Percentiles rank a stretch among this genome's conserved stretches.
Evolutionary conservation across 92 coral and sea anemone species (phyloP).

Genomic region (Phenganax stokvisi): DNA sequence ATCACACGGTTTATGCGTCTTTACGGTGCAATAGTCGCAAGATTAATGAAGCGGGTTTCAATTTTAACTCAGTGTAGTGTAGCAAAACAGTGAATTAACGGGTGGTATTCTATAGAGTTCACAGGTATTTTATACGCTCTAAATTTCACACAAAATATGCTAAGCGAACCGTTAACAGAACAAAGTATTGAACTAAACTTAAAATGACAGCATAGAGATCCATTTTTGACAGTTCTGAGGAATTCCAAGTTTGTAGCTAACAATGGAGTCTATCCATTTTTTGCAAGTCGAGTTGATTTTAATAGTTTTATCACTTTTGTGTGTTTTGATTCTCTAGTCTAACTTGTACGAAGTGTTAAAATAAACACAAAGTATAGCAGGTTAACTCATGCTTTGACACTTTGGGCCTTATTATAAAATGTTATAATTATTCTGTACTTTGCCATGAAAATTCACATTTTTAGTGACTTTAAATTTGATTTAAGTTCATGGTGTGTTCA

Average conservation of each 20-base stretch:
- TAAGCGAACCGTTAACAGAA: background rate
- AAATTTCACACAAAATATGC: conserved; percentile 21
- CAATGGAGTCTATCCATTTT: too few species aligned
- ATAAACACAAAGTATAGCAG: conserved; percentile 3
- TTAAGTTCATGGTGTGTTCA: too few species aligned
- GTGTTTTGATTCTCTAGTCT: too few species aligned
- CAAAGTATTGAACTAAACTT: too few species aligned
- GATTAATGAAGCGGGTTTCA: conserved; percentile 8
- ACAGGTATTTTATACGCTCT: conserved; percentile 25
- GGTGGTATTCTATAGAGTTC: conserved; percentile 20
- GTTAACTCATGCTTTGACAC: background rate
- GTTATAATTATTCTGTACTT: background rate
- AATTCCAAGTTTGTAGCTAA: too few species aligned
- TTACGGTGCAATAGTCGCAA: conserved; percentile 12
- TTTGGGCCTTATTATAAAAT: background rate
- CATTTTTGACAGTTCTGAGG: too few species aligned
- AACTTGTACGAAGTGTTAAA: conserved; percentile 11
- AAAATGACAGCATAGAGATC: too few species aligned
- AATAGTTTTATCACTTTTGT: too few species aligned
- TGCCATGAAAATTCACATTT: background rate
- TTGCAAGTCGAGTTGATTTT: too few species aligned
- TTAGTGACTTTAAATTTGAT: too few species aligned
- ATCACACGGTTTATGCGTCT: conserved; percentile 9
- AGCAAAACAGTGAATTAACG: conserved; percentile 9
- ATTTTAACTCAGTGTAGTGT: background rate